These are phyloP conservation scores for Brachypodius melanocephalos DNA, from an alignment of 2,113 vertebrate species.

Conservation along the genomic window DNA sequence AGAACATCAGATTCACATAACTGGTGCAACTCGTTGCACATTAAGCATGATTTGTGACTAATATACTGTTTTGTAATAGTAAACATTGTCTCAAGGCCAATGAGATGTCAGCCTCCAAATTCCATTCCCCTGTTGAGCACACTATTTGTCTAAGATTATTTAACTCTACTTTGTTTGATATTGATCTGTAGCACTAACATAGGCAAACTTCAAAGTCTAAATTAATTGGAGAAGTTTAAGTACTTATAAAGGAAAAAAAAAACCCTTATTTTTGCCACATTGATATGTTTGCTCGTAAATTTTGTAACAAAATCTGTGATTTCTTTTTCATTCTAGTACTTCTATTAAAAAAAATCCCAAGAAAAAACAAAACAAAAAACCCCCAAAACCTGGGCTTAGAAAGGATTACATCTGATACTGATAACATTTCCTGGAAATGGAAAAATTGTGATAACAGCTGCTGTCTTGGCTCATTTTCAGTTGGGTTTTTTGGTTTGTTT, in stretches of 20 bases:
- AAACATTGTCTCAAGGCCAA: neutral
- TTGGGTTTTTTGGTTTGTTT: neutral
- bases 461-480: constrained; percentile 38
- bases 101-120: neutral
- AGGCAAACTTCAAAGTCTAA: constrained; percentile 7
- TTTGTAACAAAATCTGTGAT: neutral
- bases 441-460: constrained; percentile 21
- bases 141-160: constrained; percentile 12
- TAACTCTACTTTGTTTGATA: neutral
- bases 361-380: neutral
- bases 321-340: constrained; percentile 23
- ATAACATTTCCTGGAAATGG: constrained; percentile 56
- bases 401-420: constrained; percentile 24
- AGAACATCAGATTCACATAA: neutral
- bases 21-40: neutral
- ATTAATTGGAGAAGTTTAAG: neutral
- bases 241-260: neutral
- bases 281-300: neutral
- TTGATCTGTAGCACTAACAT: neutral
- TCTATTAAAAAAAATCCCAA: neutral
- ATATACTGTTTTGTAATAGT: constrained; percentile 37
- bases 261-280: neutral
- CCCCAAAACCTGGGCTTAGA: neutral
- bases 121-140: neutral
- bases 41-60: neutral